Percentiles rank a stretch among this genome's conserved stretches.
Evolutionary conservation across 2,113 vertebrate species (phyloP).

Genomic region (Trogon melanurus): DNA sequence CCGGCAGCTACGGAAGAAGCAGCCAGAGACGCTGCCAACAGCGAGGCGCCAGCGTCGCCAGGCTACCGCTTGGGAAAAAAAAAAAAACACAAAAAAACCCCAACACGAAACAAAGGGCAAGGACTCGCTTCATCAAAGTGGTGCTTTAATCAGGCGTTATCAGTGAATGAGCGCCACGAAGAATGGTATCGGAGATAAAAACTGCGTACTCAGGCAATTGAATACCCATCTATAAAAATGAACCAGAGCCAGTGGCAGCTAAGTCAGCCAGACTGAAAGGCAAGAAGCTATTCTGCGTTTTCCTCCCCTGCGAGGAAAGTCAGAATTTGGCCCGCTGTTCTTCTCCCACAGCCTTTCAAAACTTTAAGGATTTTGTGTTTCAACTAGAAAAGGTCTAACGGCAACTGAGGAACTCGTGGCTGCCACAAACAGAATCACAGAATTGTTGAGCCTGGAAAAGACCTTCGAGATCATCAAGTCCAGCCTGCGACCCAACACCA

Average conservation of each 20-base stretch:
- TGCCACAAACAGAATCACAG: neutral
- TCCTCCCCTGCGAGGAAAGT: neutral
- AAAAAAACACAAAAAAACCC: neutral
- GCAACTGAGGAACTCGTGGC: neutral
- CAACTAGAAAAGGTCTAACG: neutral
- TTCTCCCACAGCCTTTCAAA: neutral
- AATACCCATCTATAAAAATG: neutral
- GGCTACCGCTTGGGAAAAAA: neutral
- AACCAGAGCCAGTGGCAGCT: neutral
- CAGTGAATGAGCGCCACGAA: neutral
- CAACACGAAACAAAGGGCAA: neutral
- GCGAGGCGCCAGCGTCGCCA: neutral
- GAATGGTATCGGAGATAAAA: conserved; percentile 16
- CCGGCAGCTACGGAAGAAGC: neutral
- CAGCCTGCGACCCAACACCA: neutral
- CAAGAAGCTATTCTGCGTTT: neutral
- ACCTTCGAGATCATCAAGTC: no score
- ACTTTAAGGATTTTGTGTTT: neutral
- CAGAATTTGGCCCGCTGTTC: neutral
- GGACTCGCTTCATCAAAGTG: neutral
- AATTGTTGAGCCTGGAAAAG: no score
- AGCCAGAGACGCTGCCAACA: neutral
- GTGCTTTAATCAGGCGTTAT: neutral
- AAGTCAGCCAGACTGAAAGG: neutral
- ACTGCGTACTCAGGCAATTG: neutral